phyloP scores from a whole-genome alignment of 2,888 invertebrate species.

The Synergus japonicus region DNA sequence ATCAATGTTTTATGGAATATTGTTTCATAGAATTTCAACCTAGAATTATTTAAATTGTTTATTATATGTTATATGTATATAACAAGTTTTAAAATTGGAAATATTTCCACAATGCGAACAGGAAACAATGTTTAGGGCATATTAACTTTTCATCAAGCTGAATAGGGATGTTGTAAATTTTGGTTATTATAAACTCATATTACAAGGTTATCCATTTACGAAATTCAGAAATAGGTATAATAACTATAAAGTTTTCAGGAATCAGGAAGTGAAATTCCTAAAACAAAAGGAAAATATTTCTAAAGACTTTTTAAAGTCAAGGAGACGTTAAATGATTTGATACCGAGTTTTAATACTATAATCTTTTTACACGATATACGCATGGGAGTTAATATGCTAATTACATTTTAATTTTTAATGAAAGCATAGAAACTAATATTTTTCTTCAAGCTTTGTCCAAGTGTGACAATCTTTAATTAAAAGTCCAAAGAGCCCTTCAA shows the following conservation, averaged over 20 bases:
- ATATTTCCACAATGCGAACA: not conserved
- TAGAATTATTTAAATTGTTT: not conserved
- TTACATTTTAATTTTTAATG: too few species aligned
- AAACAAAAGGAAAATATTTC: too few species aligned
- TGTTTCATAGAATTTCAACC: not conserved
- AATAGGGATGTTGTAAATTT: not conserved
- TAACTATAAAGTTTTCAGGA: not conserved
- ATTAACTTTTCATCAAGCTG: not conserved
- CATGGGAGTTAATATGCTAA: too few species aligned
- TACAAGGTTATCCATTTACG: not conserved
- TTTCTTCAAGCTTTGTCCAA: too few species aligned
- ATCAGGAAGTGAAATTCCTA: not conserved
- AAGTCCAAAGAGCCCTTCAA: too few species aligned
- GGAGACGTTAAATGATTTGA: too few species aligned
- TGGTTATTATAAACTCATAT: not conserved
- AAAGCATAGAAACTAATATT: too few species aligned
- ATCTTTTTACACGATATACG: too few species aligned
- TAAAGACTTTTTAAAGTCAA: too few species aligned
- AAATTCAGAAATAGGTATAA: not conserved
- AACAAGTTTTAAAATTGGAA: not conserved
- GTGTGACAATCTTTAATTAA: too few species aligned
- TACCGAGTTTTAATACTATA: too few species aligned
- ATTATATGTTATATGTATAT: not conserved
- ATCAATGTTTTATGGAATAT: too few species aligned
- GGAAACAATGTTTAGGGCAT: not conserved